Evolutionary conservation across 2,888 invertebrate genomes (phyloP), one percentile per base, ranked within the genome.

Genomic region (Lysandra bellargus): DNA sequence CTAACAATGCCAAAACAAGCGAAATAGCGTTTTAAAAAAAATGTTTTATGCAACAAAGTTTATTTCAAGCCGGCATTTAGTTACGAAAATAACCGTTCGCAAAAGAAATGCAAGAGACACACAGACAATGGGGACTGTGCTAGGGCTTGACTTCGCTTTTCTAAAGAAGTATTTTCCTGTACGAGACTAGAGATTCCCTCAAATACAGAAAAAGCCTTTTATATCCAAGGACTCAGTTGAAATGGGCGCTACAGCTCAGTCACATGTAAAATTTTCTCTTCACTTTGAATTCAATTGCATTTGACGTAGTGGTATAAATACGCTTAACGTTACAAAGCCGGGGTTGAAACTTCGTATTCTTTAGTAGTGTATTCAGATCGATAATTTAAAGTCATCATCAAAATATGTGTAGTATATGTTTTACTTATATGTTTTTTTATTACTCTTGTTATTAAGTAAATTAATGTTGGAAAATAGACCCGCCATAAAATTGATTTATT

Each of bases 121-220:
- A 37, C 76, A 76, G 53, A 76, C 76, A 76, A 76, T 76, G n/a
- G 76, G 76, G 17, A 76, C 53, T 14, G 33, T 76, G 57, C 76
- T 76, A 57, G 76, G 53, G 33, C 76, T 76, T 76, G 76, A 76
- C 76, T 78, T 78, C 17, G 30, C 69, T 78, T 78, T 78, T 78
- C 69, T 78, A 69, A 78, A 78, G 78, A 40, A 78, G 78, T 64
- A 78, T 78, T 78, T 78, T 78, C 69, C 78, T 69, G 60, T 78
- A 69, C 17, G 78, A 69, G 64, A 49, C 78, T 78, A 44, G 44
- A 78, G 78, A 78, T 69, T 76, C 76, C 57, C 44, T 78, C 78
- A 78, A 78, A 78, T 49, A 69, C 64, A 64, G 64, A 78, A 78
- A 69, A 78, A 78, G 30, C 49, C 78, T 78, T 78, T 78, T 78